Conservation (phyloP, 2,888 invertebrate genomes). For the Microctonus brassicae region DNA sequence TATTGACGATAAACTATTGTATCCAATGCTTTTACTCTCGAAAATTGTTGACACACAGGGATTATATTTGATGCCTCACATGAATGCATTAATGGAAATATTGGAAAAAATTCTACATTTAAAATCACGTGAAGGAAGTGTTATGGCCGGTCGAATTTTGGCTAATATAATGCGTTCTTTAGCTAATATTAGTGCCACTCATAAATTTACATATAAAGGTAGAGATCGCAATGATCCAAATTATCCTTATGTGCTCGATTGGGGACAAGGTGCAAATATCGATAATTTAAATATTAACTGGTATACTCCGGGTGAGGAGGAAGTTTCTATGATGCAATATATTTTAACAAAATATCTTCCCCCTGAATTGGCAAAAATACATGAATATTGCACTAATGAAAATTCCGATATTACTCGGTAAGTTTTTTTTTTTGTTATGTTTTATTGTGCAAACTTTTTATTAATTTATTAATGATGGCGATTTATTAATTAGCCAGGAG, state of each 20-base stretch:
- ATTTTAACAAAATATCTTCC: slow-evolving; percentile 78
- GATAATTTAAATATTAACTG: slow-evolving; percentile 79
- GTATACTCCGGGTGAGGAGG: slow-evolving; percentile 82
- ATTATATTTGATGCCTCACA: slow-evolving; percentile 75
- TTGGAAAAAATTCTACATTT: slow-evolving; percentile 80
- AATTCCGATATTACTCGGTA: slow-evolving; percentile 70
- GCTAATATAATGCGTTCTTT: slow-evolving; percentile 74
- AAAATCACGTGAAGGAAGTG: slow-evolving; percentile 77
- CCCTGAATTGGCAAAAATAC: slow-evolving; percentile 75
- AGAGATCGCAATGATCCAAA: slow-evolving; percentile 76
- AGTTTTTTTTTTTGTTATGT: slow-evolving; percentile 17
- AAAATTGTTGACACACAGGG: slow-evolving; percentile 80
- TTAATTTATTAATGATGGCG: slow-evolving; percentile 1
- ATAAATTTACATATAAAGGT: slow-evolving; percentile 71
- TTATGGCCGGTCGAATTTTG: slow-evolving; percentile 76
- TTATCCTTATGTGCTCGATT: slow-evolving; percentile 82
- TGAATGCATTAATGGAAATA: slow-evolving; percentile 76
- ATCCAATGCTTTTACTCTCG: slow-evolving; percentile 81
- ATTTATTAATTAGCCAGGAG: slow-evolving; percentile 72
- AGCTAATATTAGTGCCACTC: slow-evolving; percentile 73
- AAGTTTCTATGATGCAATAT: slow-evolving; percentile 77
- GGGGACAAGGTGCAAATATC: slow-evolving; percentile 82
- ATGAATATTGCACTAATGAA: slow-evolving; percentile 72
- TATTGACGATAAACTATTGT: slow-evolving; percentile 83
- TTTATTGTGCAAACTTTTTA: background rate